Conservation (phyloP, 1,140 invertebrate genomes). For the Tribolium castaneum region DNA sequence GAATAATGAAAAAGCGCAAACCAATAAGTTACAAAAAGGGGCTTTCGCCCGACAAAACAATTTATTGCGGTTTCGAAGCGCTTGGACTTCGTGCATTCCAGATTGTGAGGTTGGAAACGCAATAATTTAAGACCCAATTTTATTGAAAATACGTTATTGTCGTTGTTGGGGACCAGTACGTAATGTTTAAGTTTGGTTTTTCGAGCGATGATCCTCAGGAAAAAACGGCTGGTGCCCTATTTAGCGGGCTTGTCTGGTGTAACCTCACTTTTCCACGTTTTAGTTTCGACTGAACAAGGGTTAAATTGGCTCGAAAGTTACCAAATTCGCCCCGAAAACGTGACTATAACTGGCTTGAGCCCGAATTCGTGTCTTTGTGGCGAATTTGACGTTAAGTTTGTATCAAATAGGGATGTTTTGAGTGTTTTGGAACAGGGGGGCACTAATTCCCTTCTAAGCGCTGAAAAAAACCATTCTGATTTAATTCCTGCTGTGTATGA, state of each 20-base stretch:
- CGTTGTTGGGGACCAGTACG: not conserved
- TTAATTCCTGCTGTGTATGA: constrained; percentile 78
- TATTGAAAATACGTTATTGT: not conserved
- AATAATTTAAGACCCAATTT: too few relatives aligned
- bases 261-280: constrained; percentile 21
- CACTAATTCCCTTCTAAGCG: constrained; percentile 66
- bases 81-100: too few relatives aligned
- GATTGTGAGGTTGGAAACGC: too few relatives aligned
- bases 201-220: constrained; percentile 6
- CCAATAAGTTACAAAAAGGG: too few relatives aligned
- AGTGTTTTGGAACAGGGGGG: constrained; percentile 36
- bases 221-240: not conserved
- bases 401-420: constrained; percentile 45
- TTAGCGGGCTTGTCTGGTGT: not conserved
- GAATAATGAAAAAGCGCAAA: too few relatives aligned
- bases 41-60: too few relatives aligned
- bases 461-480: constrained; percentile 78
- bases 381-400: constrained; percentile 17
- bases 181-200: constrained; percentile 47
- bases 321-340: constrained; percentile 40
- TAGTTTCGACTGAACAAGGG: not conserved
- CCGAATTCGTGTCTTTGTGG: not conserved
- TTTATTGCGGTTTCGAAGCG: too few relatives aligned
- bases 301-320: constrained; percentile 41
- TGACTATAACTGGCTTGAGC: not conserved